These are phyloP conservation scores for Macquaria ambigua DNA, from an alignment of 2,113 vertebrate species.

Conservation along the genomic window DNA sequence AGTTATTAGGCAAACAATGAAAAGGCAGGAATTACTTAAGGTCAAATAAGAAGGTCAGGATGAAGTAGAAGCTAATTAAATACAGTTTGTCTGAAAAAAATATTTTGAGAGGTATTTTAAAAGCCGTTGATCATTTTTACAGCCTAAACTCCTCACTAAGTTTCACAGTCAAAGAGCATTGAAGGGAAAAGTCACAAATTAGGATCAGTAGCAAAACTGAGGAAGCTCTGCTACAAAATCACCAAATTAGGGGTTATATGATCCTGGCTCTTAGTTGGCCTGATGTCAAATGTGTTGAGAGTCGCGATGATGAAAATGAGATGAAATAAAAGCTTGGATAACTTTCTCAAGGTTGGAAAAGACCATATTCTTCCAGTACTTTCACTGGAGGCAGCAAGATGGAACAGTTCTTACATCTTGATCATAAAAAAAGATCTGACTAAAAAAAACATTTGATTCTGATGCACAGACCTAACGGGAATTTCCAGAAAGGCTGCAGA, in stretches of 20 bases:
- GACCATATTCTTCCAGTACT: background rate
- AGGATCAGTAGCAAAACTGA: background rate
- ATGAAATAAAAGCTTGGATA: constrained; percentile 14
- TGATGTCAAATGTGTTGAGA: constrained; percentile 20
- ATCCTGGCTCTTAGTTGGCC: background rate
- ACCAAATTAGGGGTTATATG: constrained; percentile 1
- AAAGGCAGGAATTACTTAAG: background rate
- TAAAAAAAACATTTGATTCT: background rate
- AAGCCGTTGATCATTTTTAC: background rate
- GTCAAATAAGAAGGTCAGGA: background rate
- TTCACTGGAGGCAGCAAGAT: background rate
- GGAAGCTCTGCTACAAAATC: constrained; percentile 8
- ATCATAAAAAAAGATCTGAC: background rate
- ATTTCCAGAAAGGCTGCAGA: background rate
- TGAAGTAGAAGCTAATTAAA: background rate
- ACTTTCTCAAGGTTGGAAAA: constrained; percentile 7
- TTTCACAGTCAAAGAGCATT: background rate
- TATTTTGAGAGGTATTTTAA: background rate
- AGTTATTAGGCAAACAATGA: background rate
- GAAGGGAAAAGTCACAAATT: constrained; percentile 14
- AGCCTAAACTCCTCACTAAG: background rate
- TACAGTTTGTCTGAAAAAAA: background rate
- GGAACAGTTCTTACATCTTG: constrained; percentile 2
- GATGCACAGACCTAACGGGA: background rate
- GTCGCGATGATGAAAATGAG: constrained; percentile 23